phyloP scores from a whole-genome alignment of 2,113 vertebrate genomes.

The Stegastes partitus region DNA sequence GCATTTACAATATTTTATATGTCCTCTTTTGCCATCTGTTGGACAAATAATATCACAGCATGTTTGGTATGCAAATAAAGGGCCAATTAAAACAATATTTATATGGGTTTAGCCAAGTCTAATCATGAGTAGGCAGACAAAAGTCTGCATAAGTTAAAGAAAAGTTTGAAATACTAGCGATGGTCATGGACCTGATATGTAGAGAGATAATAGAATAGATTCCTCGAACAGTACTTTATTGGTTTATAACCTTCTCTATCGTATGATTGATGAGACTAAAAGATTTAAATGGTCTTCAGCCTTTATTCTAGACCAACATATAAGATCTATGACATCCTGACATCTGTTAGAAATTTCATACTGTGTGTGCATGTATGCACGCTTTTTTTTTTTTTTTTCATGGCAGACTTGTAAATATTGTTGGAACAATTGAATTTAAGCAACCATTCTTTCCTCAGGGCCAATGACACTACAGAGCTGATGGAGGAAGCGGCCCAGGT shows the following conservation, averaged over 20 bases:
- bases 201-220: too few species aligned
- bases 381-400: background rate
- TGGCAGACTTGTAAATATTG: background rate
- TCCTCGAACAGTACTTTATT: too few species aligned
- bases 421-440: background rate
- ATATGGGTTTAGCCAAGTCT: too few species aligned
- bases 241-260: background rate
- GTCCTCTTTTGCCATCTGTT: conserved; percentile 25
- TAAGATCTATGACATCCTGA: too few species aligned
- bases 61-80: background rate
- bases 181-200: background rate
- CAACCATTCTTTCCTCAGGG: conserved; percentile 43
- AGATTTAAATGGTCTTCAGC: too few species aligned
- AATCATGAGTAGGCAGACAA: too few species aligned
- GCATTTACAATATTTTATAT: background rate
- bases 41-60: conserved; percentile 32
- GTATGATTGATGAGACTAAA: background rate
- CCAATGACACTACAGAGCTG: conserved; percentile 63
- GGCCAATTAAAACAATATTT: too few species aligned
- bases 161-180: background rate
- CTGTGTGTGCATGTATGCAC: too few species aligned
- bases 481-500: conserved; percentile 65
- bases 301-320: too few species aligned
- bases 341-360: too few species aligned
- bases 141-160: too few species aligned